These are phyloP conservation scores for Astyanax mexicanus DNA, from an alignment of 2,797 vertebrate genomes.

Conservation along the genomic window DNA sequence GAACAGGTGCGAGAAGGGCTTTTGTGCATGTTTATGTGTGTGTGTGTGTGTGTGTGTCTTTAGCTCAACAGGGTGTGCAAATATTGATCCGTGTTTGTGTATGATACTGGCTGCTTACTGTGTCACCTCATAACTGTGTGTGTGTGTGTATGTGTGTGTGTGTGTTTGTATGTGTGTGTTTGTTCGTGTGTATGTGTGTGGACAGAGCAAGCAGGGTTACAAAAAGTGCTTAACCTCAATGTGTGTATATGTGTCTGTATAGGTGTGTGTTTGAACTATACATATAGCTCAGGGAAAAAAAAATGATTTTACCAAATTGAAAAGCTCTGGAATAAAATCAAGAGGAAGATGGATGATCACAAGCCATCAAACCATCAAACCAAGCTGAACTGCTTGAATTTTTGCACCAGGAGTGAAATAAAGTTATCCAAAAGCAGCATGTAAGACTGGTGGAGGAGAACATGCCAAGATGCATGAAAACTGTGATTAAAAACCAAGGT, in stretches of 20 bases:
- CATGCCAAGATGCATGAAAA: too few relatives aligned
- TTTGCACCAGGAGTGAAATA: too few relatives aligned
- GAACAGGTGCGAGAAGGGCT: conserved; percentile 59
- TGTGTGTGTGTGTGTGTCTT: conserved; percentile 25
- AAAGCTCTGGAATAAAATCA: too few relatives aligned
- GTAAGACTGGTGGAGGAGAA: too few relatives aligned
- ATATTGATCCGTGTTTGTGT: conserved; percentile 47
- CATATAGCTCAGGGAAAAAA: too few relatives aligned
- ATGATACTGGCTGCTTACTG: conserved; percentile 42
- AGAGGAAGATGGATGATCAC: too few relatives aligned
- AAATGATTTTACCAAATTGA: too few relatives aligned
- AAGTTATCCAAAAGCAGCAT: too few relatives aligned
- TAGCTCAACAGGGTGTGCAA: conserved; percentile 40
- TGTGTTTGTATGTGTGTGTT: conserved; percentile 22
- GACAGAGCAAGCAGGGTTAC: conserved; percentile 20
- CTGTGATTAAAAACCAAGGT: too few relatives aligned
- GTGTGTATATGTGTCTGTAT: not conserved
- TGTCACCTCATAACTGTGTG: conserved; percentile 28
- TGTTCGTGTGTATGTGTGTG: conserved; percentile 13
- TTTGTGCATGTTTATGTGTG: conserved; percentile 4
- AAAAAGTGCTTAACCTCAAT: conserved; percentile 22
- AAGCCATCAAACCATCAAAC: too few relatives aligned
- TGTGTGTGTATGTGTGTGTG: conserved; percentile 7
- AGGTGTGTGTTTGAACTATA: too few relatives aligned
- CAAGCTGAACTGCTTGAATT: too few relatives aligned